These are phyloP conservation scores for Phoebastria nigripes DNA, from an alignment of 2,797 vertebrate genomes.

Conservation along the genomic window DNA sequence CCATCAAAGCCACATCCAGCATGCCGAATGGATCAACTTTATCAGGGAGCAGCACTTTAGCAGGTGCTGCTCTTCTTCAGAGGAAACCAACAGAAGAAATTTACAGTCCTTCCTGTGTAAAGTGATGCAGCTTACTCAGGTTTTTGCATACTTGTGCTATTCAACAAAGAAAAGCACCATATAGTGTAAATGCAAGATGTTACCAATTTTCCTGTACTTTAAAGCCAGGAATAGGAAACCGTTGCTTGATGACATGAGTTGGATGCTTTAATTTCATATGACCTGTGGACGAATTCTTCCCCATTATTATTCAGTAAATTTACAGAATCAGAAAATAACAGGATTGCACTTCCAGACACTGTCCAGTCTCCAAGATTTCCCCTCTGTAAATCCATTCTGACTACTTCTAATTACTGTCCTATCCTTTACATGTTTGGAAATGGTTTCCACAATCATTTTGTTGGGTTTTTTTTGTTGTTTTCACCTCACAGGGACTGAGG, in stretches of 20 bases:
- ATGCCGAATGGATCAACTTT: not conserved
- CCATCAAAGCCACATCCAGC: not conserved
- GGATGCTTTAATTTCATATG: not conserved
- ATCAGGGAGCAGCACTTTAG: too few relatives aligned
- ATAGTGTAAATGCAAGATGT: not conserved
- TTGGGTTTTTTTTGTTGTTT: not conserved
- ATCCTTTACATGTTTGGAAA: not conserved
- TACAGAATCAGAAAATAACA: not conserved
- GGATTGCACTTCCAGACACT: not conserved
- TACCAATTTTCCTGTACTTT: not conserved
- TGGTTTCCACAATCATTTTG: not conserved
- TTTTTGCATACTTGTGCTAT: not conserved
- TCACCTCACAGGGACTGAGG: not conserved
- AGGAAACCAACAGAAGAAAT: not conserved
- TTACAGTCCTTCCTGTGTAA: not conserved
- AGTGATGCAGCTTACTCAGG: not conserved
- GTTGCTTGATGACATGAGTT: not conserved
- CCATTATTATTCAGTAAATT: not conserved
- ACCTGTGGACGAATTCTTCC: not conserved
- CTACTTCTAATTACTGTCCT: not conserved
- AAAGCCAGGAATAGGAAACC: not conserved
- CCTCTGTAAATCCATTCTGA: not conserved
- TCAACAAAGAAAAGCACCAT: not conserved
- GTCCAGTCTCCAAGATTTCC: not conserved
- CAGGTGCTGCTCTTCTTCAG: not conserved